Conservation (phyloP, 2,113 vertebrate genomes). For the Tautogolabrus adspersus region DNA sequence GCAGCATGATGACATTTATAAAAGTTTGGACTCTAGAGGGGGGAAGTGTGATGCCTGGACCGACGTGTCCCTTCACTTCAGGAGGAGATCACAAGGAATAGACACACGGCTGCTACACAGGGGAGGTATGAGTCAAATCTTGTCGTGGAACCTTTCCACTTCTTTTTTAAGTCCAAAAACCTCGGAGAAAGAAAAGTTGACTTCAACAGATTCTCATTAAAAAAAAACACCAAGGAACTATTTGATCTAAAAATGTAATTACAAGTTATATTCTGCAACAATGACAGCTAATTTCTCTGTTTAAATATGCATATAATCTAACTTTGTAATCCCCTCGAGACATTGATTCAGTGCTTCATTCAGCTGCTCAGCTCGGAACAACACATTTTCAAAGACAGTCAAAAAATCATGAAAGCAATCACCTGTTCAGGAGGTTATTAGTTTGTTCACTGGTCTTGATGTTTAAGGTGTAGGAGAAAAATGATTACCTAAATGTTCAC, state of each 20-base stretch:
- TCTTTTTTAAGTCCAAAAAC: background rate
- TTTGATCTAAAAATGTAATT: slow-evolving; percentile 17
- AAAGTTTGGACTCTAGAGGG: slow-evolving; percentile 34
- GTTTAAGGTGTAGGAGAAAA: slow-evolving; percentile 30
- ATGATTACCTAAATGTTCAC: slow-evolving; percentile 54
- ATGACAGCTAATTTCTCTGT: slow-evolving; percentile 37
- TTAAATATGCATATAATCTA: slow-evolving; percentile 14
- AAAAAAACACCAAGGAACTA: background rate
- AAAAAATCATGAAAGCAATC: slow-evolving; percentile 14
- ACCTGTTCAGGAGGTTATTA: slow-evolving; percentile 29
- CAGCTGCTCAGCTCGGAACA: slow-evolving; percentile 21
- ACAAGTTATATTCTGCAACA: slow-evolving; percentile 32
- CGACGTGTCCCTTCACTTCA: slow-evolving; percentile 57
- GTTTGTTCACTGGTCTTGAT: slow-evolving; percentile 43
- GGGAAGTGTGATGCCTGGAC: slow-evolving; percentile 48
- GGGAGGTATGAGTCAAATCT: slow-evolving; percentile 43
- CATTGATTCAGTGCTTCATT: background rate
- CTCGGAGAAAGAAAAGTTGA: background rate
- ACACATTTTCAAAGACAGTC: slow-evolving; percentile 36
- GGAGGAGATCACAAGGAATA: slow-evolving; percentile 21
- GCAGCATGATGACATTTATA: slow-evolving; percentile 9
- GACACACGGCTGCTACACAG: slow-evolving; percentile 34
- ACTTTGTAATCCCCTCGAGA: slow-evolving; percentile 44
- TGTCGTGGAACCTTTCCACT: slow-evolving; percentile 35
- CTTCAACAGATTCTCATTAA: background rate